These are phyloP conservation scores for Steatocranus sp. DNA, from an alignment of 2,797 vertebrate genomes.

Conservation along the genomic window DNA sequence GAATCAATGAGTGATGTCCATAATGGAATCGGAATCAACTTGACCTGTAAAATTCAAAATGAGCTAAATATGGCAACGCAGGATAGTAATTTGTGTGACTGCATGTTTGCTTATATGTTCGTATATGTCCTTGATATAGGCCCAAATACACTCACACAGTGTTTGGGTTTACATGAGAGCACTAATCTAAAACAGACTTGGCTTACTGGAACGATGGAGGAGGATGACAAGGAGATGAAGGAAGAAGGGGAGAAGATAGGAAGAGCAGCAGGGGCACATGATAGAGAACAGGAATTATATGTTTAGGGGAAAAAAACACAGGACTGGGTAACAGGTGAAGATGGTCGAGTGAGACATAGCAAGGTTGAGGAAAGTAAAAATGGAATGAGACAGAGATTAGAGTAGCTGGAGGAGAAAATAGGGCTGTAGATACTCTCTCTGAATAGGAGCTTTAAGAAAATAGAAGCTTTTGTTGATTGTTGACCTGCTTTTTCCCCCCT, in stretches of 20 bases:
- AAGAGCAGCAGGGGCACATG: not conserved
- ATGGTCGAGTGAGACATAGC: not conserved
- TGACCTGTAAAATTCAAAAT: not conserved
- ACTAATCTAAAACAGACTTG: constrained; percentile 63
- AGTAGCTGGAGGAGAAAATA: not conserved
- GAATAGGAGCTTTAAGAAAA: not conserved
- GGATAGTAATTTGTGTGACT: constrained; percentile 15
- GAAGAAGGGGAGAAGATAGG: not conserved
- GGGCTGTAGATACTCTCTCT: not conserved
- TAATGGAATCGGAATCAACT: not conserved
- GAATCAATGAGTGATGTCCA: not conserved
- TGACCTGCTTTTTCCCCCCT: not conserved
- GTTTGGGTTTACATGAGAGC: constrained; percentile 67
- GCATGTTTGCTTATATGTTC: constrained; percentile 30
- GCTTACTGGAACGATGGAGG: constrained; percentile 28
- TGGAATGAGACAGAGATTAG: not conserved
- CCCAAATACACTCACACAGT: constrained; percentile 49
- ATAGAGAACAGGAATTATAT: not conserved
- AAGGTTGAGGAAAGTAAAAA: not conserved
- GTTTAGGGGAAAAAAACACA: not conserved
- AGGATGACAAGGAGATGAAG: not conserved
- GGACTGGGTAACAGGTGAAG: constrained; percentile 16
- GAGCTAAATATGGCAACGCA: not conserved
- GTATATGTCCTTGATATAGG: constrained; percentile 14
- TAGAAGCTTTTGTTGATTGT: constrained; percentile 46